Percentiles rank a stretch among this genome's conserved stretches.
phyloP scores from a whole-genome alignment of 2,113 vertebrate genomes.

The Ciconia stormi region DNA sequence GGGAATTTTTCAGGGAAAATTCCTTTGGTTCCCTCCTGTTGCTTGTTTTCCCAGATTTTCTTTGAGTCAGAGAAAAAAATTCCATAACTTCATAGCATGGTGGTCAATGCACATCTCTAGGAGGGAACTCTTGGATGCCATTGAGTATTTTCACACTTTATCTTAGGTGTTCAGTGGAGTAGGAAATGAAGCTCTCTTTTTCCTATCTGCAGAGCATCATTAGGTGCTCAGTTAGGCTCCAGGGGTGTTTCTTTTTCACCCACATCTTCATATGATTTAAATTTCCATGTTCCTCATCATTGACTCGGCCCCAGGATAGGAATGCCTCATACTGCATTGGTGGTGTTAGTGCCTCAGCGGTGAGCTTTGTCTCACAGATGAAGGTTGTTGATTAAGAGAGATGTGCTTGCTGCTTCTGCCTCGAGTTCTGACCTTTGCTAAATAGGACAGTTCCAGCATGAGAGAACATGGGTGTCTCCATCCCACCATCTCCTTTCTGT shows the following conservation, averaged over 20 bases:
- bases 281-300: neutral
- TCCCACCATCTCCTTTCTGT: neutral
- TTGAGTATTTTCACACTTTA: neutral
- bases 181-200: neutral
- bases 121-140: neutral
- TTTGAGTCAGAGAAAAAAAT: neutral
- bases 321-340: neutral
- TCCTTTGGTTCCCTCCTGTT: neutral
- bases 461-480: neutral
- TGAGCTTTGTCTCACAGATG: neutral
- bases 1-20: neutral
- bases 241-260: neutral
- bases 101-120: neutral
- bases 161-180: neutral
- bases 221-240: neutral
- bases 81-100: neutral
- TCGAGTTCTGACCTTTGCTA: neutral
- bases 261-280: neutral
- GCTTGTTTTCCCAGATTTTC: neutral
- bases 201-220: neutral
- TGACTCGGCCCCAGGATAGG: rapidly evolving
- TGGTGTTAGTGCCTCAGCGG: neutral
- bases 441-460: neutral
- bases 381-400: neutral
- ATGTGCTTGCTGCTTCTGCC: neutral